Evolutionary conservation across 2,797 vertebrate genomes (phyloP).

Genomic region (Oryzias dopingdopingensis): DNA sequence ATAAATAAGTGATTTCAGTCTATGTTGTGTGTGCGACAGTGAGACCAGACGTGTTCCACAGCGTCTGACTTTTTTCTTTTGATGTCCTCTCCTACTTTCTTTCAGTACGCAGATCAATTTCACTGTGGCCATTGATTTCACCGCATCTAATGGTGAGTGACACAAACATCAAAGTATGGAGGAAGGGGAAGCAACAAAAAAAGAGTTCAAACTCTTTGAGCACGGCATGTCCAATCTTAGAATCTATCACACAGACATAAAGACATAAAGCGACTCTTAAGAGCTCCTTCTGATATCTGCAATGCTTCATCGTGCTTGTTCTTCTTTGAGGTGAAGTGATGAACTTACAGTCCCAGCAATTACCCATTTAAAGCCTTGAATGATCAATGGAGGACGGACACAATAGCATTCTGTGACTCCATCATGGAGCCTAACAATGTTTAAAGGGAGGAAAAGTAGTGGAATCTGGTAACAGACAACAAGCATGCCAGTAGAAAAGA

Average conservation of each 20-base stretch:
- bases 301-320: no score
- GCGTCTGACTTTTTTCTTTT: constrained; percentile 22
- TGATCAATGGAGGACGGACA: no score
- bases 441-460: no score
- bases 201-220: constrained; percentile 43
- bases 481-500: no score
- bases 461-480: no score
- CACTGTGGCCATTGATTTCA: constrained; percentile 97
- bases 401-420: no score
- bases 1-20: neutral
- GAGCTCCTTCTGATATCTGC: no score
- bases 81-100: constrained; percentile 32
- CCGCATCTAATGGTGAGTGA: constrained; percentile 94
- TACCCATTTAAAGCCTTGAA: no score
- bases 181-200: constrained; percentile 3
- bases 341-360: no score
- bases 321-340: no score
- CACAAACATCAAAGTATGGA: constrained; percentile 27
- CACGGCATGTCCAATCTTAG: constrained; percentile 29
- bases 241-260: constrained; percentile 38
- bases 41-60: constrained; percentile 27
- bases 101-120: constrained; percentile 95
- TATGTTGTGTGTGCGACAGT: constrained; percentile 1
- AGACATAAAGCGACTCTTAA: neutral
- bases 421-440: no score